phyloP scores from a whole-genome alignment of 2,797 vertebrate genomes.

The Poeciliopsis infans region DNA sequence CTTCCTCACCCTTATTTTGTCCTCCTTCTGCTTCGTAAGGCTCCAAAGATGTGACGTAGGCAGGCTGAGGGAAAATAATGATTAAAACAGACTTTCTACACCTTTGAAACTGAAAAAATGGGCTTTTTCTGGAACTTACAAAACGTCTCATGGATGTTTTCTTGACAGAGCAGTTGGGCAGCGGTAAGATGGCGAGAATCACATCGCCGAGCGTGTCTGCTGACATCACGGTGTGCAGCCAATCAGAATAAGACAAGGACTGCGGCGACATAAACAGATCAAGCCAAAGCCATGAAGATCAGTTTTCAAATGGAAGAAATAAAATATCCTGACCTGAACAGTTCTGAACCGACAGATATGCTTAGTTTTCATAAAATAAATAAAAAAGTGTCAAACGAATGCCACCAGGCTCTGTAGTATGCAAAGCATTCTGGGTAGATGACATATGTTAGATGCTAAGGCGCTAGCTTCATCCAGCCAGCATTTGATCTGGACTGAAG shows the following conservation, averaged over 20 bases:
- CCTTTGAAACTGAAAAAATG: not conserved
- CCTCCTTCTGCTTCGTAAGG: conserved; percentile 51
- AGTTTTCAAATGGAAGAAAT: not conserved
- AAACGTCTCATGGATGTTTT: conserved; percentile 85
- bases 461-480: no score
- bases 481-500: no score
- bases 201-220: conserved; percentile 88
- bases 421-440: no score
- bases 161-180: conserved; percentile 79
- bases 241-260: conserved; percentile 92
- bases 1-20: not conserved
- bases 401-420: no score
- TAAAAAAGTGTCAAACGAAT: no score
- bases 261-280: conserved; percentile 56
- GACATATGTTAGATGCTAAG: no score
- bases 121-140: conserved; percentile 66
- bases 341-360: not conserved
- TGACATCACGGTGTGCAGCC: conserved; percentile 85
- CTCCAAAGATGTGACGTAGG: conserved; percentile 86
- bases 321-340: not conserved
- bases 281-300: not conserved
- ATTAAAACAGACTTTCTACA: not conserved
- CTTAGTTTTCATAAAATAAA: no score
- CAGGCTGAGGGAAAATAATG: conserved; percentile 74
- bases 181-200: conserved; percentile 83